Percentiles rank a stretch among this genome's conserved stretches.
These are phyloP conservation scores for Vultur gryphus DNA, from an alignment of 2,797 vertebrate species.

Conservation along the genomic window DNA sequence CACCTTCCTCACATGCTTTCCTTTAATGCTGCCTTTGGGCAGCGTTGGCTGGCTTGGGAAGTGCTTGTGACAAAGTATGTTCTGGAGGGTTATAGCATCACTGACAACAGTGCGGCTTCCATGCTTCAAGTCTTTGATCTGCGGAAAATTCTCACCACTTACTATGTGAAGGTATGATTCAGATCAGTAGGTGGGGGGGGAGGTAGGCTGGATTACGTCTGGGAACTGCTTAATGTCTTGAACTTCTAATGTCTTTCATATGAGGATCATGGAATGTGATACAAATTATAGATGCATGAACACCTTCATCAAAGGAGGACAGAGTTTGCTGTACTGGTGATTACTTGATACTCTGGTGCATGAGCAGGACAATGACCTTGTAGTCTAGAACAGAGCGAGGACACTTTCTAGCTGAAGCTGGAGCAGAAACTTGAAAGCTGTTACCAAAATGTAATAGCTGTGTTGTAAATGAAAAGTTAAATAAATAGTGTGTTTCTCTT, in stretches of 20 bases:
- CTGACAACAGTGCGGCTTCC: slow-evolving; percentile 95
- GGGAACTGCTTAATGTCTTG: not conserved
- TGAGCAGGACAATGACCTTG: not conserved
- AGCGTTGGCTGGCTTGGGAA: slow-evolving; percentile 98
- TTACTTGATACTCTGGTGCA: not conserved
- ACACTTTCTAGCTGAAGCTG: not conserved
- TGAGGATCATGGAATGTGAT: not conserved
- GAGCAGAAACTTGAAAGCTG: not conserved
- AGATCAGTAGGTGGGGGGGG: not conserved
- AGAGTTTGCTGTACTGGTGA: not conserved
- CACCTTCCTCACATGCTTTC: slow-evolving; percentile 94
- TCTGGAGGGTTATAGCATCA: slow-evolving; percentile 97
- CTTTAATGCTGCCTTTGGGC: slow-evolving; percentile 93
- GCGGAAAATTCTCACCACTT: slow-evolving; percentile 94
- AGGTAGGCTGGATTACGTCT: not conserved
- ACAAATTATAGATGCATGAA: not conserved
- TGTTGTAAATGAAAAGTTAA: not conserved
- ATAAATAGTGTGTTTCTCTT: not conserved
- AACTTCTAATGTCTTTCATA: not conserved
- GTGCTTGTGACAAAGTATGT: slow-evolving; percentile 96
- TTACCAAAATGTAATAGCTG: not conserved
- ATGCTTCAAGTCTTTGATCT: slow-evolving; percentile 99
- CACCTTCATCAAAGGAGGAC: not conserved
- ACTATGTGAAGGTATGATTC: slow-evolving; percentile 90
- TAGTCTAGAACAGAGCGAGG: not conserved